These are phyloP conservation scores for Dendrocopos noguchii DNA, from an alignment of 2,113 vertebrate species.

Conservation along the genomic window DNA sequence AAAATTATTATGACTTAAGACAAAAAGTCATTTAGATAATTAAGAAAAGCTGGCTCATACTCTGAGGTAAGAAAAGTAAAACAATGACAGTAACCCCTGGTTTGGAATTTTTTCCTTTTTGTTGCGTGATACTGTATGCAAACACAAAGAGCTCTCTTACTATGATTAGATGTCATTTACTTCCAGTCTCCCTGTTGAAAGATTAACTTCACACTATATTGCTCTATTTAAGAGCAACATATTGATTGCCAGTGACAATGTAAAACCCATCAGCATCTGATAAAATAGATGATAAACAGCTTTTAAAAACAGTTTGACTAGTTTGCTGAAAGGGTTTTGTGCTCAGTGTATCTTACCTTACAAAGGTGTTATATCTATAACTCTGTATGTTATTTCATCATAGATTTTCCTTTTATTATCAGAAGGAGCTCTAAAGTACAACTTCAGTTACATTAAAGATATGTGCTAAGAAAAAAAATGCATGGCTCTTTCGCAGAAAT, in stretches of 20 bases:
- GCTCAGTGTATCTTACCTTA: slow-evolving; percentile 9
- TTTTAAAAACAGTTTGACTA: slow-evolving; percentile 41
- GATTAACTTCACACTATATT: slow-evolving; percentile 9
- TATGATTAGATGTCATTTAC: slow-evolving; percentile 56
- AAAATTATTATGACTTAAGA: slow-evolving; percentile 40
- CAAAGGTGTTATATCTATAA: slow-evolving; percentile 23
- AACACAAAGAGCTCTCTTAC: slow-evolving; percentile 26
- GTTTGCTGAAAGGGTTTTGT: slow-evolving; percentile 35
- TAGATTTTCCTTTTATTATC: slow-evolving; percentile 14
- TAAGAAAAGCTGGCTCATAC: slow-evolving; percentile 13
- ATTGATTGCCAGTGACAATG: slow-evolving; percentile 21
- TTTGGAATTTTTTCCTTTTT: slow-evolving; percentile 35
- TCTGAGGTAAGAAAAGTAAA: slow-evolving; percentile 11
- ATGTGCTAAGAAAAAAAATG: not conserved
- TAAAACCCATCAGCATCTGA: slow-evolving; percentile 26
- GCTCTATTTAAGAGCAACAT: slow-evolving; percentile 26
- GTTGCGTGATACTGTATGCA: slow-evolving; percentile 30
- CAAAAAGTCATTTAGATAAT: slow-evolving; percentile 45
- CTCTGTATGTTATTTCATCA: not conserved
- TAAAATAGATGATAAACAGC: slow-evolving; percentile 45
- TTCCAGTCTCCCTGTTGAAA: slow-evolving; percentile 40
- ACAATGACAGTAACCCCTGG: slow-evolving; percentile 23
- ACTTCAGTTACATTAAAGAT: not conserved
- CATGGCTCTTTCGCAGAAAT: not conserved
- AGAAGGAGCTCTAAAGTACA: not conserved